Conservation (phyloP, 2,797 vertebrate genomes). For the Mustela erminea region DNA sequence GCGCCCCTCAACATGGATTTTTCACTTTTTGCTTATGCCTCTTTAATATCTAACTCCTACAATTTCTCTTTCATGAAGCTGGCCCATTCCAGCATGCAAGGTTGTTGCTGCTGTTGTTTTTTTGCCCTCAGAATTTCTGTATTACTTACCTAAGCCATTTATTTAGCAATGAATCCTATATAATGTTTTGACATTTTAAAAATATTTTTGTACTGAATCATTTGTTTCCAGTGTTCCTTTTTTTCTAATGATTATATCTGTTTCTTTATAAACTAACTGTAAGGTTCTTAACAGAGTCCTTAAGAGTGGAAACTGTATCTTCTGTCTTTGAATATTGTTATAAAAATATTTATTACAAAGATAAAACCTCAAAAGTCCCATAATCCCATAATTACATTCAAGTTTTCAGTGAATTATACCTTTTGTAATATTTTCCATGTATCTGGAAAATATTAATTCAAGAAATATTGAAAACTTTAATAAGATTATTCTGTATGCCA, state of each 20-base stretch:
- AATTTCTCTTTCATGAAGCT: constrained; percentile 38
- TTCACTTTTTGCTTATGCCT: background rate
- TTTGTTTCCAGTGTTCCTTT: constrained; percentile 11
- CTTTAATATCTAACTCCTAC: background rate
- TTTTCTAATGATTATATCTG: constrained; percentile 1
- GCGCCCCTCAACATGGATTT: background rate
- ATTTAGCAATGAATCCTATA: background rate
- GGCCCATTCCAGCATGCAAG: background rate
- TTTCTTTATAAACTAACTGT: background rate
- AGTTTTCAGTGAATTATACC: background rate
- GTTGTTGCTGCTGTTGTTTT: background rate
- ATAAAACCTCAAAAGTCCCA: background rate
- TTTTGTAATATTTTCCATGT: constrained; percentile 28
- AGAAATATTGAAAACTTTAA: constrained; percentile 7
- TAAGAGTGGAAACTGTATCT: background rate
- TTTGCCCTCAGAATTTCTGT: background rate
- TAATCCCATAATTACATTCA: constrained; percentile 5
- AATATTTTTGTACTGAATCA: background rate
- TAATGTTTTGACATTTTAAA: background rate
- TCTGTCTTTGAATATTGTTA: background rate
- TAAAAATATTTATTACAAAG: background rate
- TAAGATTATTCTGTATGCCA: background rate
- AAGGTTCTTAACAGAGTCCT: background rate
- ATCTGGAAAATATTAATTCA: constrained; percentile 43
- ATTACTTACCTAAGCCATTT: background rate